Evolutionary conservation across 37 sponge, comb jelly and placozoan species (phyloP).

Genomic region (Lycopodina hypogea): DNA sequence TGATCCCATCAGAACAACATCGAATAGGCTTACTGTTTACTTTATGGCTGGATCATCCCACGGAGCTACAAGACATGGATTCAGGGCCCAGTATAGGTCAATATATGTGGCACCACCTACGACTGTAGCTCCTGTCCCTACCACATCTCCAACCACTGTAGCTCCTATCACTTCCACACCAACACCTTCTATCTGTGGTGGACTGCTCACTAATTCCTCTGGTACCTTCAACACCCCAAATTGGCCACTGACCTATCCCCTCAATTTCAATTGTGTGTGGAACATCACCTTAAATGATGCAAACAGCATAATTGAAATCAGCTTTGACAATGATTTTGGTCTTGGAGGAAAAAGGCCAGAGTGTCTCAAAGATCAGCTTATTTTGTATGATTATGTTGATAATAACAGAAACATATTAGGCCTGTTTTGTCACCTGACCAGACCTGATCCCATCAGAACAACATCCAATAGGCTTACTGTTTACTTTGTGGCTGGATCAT

Average conservation of each 20-base stretch:
- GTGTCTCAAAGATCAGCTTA: background rate
- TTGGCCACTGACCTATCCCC: slow-evolving; percentile 8
- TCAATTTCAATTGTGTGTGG: slow-evolving; percentile 5
- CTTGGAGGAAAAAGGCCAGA: background rate
- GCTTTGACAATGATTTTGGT: slow-evolving; percentile 1
- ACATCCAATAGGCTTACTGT: background rate
- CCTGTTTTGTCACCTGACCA: background rate
- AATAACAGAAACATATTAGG: background rate
- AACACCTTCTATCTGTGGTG: background rate
- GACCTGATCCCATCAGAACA: background rate
- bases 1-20: background rate
- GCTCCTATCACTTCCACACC: background rate
- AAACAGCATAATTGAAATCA: background rate
- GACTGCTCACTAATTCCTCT: background rate
- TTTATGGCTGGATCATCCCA: background rate
- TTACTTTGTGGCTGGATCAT: background rate
- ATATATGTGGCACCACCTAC: background rate
- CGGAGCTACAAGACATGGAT: background rate
- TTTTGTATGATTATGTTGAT: background rate
- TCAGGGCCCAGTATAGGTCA: background rate
- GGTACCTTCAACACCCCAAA: slow-evolving; percentile 1
- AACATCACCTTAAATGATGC: background rate
- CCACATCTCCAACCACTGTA: background rate
- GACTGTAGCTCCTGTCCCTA: background rate
- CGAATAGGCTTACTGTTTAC: background rate